Conservation (phyloP, 1,140 invertebrate species). For the Hylaeus volcanicus region DNA sequence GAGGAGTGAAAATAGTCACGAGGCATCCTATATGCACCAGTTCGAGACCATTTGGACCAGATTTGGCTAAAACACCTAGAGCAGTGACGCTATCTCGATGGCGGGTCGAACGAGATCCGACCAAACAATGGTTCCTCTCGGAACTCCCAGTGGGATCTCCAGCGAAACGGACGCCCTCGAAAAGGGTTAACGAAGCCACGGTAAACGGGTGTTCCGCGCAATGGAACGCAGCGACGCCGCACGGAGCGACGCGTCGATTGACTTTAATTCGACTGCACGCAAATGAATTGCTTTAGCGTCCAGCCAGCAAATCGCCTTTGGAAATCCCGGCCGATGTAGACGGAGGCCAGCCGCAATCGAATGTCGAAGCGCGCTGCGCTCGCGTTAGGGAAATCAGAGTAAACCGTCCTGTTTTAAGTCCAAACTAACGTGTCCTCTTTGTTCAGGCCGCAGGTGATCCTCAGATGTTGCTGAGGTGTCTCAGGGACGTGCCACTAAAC, state of each 20-base stretch:
- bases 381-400: slow-evolving; percentile 39
- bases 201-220: slow-evolving; percentile 42
- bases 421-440: slow-evolving; percentile 17
- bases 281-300: slow-evolving; percentile 65
- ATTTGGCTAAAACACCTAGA: background rate
- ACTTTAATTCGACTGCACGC: slow-evolving; percentile 58
- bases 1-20: too few relatives aligned
- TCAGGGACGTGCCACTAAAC: slow-evolving; percentile 89
- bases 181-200: slow-evolving; percentile 15
- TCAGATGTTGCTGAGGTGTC: slow-evolving; percentile 87
- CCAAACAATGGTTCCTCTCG: background rate
- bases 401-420: background rate
- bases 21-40: too few relatives aligned
- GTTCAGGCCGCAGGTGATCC: slow-evolving; percentile 71
- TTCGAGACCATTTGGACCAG: too few relatives aligned
- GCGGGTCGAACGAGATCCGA: background rate
- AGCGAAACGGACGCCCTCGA: background rate
- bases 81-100: background rate
- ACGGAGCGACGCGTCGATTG: slow-evolving; percentile 38
- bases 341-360: slow-evolving; percentile 52
- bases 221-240: slow-evolving; percentile 21
- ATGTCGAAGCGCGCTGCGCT: slow-evolving; percentile 35
- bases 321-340: slow-evolving; percentile 50
- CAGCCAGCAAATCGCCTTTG: slow-evolving; percentile 58
- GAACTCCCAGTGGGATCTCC: background rate